A percentile compares a stretch with the other conserved stretches of the same genome.
Conservation (phyloP, 2,113 vertebrate species). For the Proterorhinus semilunaris region DNA sequence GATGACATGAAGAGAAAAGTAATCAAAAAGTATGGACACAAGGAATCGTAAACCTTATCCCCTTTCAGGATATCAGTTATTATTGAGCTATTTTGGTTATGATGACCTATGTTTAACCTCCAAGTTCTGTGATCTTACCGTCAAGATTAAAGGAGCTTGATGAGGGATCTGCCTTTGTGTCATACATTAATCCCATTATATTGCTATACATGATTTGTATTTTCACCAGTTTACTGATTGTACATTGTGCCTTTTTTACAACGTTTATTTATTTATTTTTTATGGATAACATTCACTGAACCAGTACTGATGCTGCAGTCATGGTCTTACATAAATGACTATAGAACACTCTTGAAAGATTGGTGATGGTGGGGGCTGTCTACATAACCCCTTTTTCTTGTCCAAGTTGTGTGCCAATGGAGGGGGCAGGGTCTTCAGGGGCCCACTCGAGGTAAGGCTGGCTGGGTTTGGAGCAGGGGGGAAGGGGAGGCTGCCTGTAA, state of each 20-base stretch:
- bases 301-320: neutral
- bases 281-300: too few species aligned
- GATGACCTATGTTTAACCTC: too few species aligned
- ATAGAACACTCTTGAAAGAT: neutral
- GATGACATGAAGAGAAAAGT: neutral
- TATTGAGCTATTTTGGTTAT: too few species aligned
- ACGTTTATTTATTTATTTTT: too few species aligned
- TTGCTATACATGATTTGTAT: neutral
- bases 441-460: constrained; percentile 53
- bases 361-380: neutral
- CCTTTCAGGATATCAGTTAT: too few species aligned
- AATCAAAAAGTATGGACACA: neutral
- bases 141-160: neutral
- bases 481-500: constrained; percentile 57
- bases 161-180: too few species aligned
- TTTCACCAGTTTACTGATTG: too few species aligned
- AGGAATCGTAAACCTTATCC: too few species aligned
- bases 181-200: neutral
- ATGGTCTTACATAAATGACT: neutral
- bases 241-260: too few species aligned
- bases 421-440: constrained; percentile 45
- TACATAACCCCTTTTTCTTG: constrained; percentile 17
- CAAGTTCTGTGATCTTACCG: too few species aligned
- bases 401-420: constrained; percentile 40
- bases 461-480: constrained; percentile 35